A percentile compares a stretch with the other conserved stretches of the same genome.
Conservation (phyloP, 2,888 invertebrate genomes). For the Coecobrya sp. region DNA sequence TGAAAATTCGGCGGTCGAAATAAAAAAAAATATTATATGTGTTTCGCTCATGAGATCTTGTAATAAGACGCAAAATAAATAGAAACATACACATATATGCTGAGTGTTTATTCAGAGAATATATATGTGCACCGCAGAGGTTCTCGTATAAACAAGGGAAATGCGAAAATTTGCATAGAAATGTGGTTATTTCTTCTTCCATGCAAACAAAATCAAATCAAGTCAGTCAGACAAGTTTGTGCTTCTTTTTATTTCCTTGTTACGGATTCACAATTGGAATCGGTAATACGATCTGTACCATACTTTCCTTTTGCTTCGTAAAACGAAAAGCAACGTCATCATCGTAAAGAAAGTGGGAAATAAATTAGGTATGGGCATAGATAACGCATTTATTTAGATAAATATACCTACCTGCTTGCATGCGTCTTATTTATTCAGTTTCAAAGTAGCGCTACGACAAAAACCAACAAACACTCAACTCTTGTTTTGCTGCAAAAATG, state of each 20-base stretch:
- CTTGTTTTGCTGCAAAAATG: no score
- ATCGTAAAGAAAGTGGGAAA: conserved; percentile 2
- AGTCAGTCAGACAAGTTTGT: conserved; percentile 22
- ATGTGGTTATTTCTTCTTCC: conserved; percentile 32
- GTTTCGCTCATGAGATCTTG: background rate
- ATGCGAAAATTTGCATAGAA: conserved; percentile 52
- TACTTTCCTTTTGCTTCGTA: background rate
- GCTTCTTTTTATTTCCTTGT: background rate
- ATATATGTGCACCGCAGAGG: background rate
- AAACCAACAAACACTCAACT: no score
- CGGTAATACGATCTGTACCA: conserved; percentile 6
- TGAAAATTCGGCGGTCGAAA: background rate
- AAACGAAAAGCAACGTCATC: background rate
- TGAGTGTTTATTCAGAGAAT: no score
- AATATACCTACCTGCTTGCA: background rate
- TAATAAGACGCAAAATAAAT: no score
- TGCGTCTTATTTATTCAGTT: background rate
- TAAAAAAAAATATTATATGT: background rate
- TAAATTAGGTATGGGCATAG: background rate
- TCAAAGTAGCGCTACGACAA: background rate
- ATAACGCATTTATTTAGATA: background rate
- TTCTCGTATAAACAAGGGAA: background rate
- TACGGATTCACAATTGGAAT: conserved; percentile 11
- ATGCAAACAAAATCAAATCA: conserved; percentile 40
- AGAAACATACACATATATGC: no score